phyloP scores from a whole-genome alignment of 2,797 vertebrate species.

The Somateria mollissima region DNA sequence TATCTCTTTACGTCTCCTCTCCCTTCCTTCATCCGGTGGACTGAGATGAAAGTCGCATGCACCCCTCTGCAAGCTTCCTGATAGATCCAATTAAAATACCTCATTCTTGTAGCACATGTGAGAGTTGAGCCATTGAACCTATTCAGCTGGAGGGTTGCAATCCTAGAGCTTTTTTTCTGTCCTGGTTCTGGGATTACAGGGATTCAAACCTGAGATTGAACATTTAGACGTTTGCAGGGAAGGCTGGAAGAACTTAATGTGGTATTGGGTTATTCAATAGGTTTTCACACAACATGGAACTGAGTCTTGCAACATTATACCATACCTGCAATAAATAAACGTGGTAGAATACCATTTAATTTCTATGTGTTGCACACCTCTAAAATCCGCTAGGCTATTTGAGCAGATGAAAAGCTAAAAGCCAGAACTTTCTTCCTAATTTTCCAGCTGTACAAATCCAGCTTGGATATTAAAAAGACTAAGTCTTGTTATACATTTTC shows the following conservation, averaged over 20 bases:
- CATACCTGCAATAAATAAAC: background rate
- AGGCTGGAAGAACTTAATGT: background rate
- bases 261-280: background rate
- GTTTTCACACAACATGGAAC: background rate
- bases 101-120: background rate
- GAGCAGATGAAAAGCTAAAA: background rate
- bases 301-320: background rate
- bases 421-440: background rate
- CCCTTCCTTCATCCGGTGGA: background rate
- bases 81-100: background rate
- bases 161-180: background rate
- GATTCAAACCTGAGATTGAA: background rate
- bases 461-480: background rate
- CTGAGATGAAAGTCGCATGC: background rate
- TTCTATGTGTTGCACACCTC: background rate
- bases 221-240: background rate
- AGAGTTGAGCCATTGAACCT: background rate
- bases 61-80: constrained; percentile 2
- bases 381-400: constrained; percentile 40
- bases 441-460: constrained; percentile 49
- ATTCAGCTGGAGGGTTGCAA: background rate
- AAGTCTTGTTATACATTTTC: background rate
- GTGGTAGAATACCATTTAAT: constrained; percentile 23
- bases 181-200: background rate
- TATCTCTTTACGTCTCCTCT: background rate